Conservation (phyloP, 2,113 vertebrate genomes). For the Lycaon pictus region DNA sequence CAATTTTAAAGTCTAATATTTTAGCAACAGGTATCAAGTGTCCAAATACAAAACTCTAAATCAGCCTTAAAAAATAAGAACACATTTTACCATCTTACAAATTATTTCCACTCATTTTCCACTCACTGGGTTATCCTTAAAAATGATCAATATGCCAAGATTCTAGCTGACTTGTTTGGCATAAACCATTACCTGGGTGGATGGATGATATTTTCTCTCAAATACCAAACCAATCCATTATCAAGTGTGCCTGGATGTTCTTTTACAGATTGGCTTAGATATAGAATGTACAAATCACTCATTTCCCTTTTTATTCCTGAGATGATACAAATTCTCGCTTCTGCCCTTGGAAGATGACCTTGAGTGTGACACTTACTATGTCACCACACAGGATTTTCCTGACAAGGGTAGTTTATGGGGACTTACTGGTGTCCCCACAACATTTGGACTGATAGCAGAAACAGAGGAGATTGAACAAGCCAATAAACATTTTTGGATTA, state of each 20-base stretch:
- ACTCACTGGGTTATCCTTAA: slow-evolving; percentile 41
- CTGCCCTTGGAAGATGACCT: background rate
- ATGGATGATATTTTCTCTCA: slow-evolving; percentile 16
- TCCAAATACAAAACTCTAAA: background rate
- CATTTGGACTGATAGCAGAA: background rate
- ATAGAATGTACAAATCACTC: background rate
- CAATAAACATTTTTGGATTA: background rate
- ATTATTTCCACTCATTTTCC: slow-evolving; percentile 18
- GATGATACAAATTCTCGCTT: background rate
- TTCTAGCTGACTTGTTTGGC: background rate
- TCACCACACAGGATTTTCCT: background rate
- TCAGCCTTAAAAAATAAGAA: slow-evolving; percentile 43
- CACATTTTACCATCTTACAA: background rate
- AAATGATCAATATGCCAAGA: slow-evolving; percentile 48
- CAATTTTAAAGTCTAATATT: slow-evolving; percentile 49
- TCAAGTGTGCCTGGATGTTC: background rate
- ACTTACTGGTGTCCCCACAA: background rate
- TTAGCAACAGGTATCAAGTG: background rate
- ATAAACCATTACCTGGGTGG: slow-evolving; percentile 21
- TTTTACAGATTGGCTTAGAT: background rate
- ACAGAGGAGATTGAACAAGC: slow-evolving; percentile 39
- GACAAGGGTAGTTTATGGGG: background rate
- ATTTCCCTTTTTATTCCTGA: background rate
- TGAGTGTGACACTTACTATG: background rate
- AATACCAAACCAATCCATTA: slow-evolving; percentile 50